phyloP scores from a whole-genome alignment of 2,113 vertebrate genomes.

The Ictalurus furcatus region DNA sequence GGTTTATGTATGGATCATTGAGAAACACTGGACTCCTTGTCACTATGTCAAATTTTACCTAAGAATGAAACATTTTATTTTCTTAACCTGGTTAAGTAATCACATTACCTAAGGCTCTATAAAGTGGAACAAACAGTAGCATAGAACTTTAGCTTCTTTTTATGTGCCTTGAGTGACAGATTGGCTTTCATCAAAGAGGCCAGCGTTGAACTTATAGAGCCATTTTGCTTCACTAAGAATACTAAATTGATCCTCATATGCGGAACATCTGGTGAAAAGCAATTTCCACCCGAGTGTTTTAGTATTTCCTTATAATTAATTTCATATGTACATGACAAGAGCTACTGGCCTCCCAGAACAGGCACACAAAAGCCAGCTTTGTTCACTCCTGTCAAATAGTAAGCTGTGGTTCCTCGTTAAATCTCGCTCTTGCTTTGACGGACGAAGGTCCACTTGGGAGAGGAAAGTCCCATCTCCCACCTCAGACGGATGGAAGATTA shows the following conservation, averaged over 20 bases:
- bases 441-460: constrained; percentile 51
- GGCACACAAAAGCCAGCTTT: constrained; percentile 78
- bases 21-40: constrained; percentile 76
- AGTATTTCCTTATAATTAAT: constrained; percentile 84
- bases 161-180: constrained; percentile 74
- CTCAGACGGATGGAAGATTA: constrained; percentile 46
- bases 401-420: constrained; percentile 66
- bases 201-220: constrained; percentile 66
- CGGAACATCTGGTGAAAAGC: constrained; percentile 79
- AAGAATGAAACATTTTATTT: constrained; percentile 77
- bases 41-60: constrained; percentile 67
- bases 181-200: constrained; percentile 75
- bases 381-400: constrained; percentile 67
- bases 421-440: constrained; percentile 53
- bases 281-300: constrained; percentile 83
- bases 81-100: constrained; percentile 81
- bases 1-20: constrained; percentile 67
- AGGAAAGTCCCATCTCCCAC: constrained; percentile 59
- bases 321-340: constrained; percentile 81
- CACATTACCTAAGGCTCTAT: constrained; percentile 77
- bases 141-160: constrained; percentile 68
- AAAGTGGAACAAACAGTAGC: constrained; percentile 80
- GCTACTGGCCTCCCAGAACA: constrained; percentile 74
- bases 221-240: constrained; percentile 69
- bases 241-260: constrained; percentile 78